These are phyloP conservation scores for Mystacides longicornis DNA, from an alignment of 2,888 invertebrate species.

Conservation along the genomic window DNA sequence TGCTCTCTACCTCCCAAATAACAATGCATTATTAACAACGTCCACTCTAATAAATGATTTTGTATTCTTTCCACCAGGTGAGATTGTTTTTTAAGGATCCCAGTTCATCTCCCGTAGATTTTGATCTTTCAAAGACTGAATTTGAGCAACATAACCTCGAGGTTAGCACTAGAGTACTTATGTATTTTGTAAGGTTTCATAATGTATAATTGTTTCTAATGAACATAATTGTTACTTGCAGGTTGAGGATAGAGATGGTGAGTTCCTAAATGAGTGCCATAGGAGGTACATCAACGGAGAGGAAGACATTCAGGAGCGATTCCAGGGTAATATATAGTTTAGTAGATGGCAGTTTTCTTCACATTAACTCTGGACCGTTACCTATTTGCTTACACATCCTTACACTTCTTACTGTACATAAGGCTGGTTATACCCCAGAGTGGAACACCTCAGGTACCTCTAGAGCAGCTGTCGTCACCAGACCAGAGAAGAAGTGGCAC, in stretches of 20 bases:
- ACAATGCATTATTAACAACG: no score
- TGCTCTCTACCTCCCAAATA: no score
- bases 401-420: no score
- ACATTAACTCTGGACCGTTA: no score
- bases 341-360: no score
- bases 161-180: neutral
- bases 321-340: neutral
- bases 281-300: constrained; percentile 9
- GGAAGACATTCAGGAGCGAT: constrained; percentile 9
- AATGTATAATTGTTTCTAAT: neutral
- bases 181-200: neutral
- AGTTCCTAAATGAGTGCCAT: constrained; percentile 7
- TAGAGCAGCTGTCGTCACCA: no score
- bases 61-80: constrained; percentile 5
- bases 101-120: constrained; percentile 4
- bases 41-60: neutral
- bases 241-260: constrained; percentile 3
- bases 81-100: constrained; percentile 14
- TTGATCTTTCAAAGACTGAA: constrained; percentile 12
- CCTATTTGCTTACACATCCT: no score
- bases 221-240: no score
- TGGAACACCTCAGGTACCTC: no score
- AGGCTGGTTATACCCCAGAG: no score
- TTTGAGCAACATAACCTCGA: neutral
- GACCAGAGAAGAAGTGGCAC: no score